phyloP scores from a whole-genome alignment of 2,888 invertebrate genomes.

The Lasioglossum pauxillum region DNA sequence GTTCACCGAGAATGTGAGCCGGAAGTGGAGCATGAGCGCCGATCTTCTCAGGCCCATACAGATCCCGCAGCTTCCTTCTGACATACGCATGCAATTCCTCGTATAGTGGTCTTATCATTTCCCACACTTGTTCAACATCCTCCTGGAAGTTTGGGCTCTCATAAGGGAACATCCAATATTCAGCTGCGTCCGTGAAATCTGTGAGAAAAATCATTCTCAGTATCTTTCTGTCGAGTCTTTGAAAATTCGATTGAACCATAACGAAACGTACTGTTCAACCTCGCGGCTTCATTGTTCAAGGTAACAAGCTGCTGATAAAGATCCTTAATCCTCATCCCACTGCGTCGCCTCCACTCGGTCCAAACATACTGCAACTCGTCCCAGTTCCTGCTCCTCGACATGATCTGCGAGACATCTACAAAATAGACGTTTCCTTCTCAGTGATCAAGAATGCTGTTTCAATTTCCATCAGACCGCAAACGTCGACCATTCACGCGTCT shows the following conservation, averaged over 20 bases:
- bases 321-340: constrained; percentile 92
- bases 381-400: constrained; percentile 94
- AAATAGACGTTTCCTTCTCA: constrained; percentile 19
- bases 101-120: constrained; percentile 93
- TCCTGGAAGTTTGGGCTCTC: constrained; percentile 91
- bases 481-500: not conserved
- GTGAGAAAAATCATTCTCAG: constrained; percentile 34
- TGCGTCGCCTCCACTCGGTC: constrained; percentile 94
- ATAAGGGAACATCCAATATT: constrained; percentile 95
- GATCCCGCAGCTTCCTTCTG: constrained; percentile 91
- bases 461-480: not conserved
- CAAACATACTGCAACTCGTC: constrained; percentile 94
- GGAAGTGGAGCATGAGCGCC: constrained; percentile 93
- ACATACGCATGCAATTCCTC: constrained; percentile 95
- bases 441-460: not conserved
- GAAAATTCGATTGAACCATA: too few species aligned
- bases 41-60: constrained; percentile 93
- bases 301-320: constrained; percentile 92
- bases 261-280: constrained; percentile 90
- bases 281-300: constrained; percentile 92
- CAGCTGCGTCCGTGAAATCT: constrained; percentile 95
- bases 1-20: constrained; percentile 90
- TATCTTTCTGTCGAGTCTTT: not conserved
- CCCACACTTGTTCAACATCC: constrained; percentile 93
- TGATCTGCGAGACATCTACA: constrained; percentile 87